Percentiles rank a stretch among this genome's conserved stretches.
phyloP scores from a whole-genome alignment of 1,140 invertebrate genomes.

The Drepana arcuata region DNA sequence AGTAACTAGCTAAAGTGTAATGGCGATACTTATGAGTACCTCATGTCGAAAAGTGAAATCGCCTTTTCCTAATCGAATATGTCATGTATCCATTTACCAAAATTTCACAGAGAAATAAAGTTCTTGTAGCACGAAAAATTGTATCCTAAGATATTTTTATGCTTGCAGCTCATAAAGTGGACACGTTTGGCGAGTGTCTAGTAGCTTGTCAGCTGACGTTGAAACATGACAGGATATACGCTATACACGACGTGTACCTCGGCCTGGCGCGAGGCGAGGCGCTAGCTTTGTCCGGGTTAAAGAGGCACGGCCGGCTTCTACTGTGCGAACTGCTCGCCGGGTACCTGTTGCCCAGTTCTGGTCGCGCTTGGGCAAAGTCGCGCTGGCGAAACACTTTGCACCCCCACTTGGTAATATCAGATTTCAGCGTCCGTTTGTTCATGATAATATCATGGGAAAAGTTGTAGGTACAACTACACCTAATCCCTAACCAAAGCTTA shows the following conservation, averaged over 20 bases:
- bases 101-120: too few relatives aligned
- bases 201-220: constrained; percentile 26
- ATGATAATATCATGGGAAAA: too few relatives aligned
- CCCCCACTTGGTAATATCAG: constrained; percentile 33
- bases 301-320: constrained; percentile 27
- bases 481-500: too few relatives aligned
- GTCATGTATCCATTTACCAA: too few relatives aligned
- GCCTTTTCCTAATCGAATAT: too few relatives aligned
- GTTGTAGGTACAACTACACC: too few relatives aligned
- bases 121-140: constrained; percentile 20
- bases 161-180: constrained; percentile 16
- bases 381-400: constrained; percentile 24
- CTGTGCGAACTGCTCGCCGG: constrained; percentile 39
- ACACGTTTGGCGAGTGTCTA: constrained; percentile 40
- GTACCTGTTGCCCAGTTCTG: constrained; percentile 24
- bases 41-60: too few relatives aligned
- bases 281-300: constrained; percentile 31
- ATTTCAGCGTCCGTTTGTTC: too few relatives aligned
- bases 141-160: neutral
- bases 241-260: constrained; percentile 25
- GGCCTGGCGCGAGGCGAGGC: constrained; percentile 34
- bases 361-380: constrained; percentile 31
- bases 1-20: too few relatives aligned
- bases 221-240: constrained; percentile 11
- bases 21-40: too few relatives aligned